Percentiles rank a stretch among this genome's conserved stretches.
phyloP scores from a whole-genome alignment of 2,888 invertebrate genomes.

The Gibbula magus region DNA sequence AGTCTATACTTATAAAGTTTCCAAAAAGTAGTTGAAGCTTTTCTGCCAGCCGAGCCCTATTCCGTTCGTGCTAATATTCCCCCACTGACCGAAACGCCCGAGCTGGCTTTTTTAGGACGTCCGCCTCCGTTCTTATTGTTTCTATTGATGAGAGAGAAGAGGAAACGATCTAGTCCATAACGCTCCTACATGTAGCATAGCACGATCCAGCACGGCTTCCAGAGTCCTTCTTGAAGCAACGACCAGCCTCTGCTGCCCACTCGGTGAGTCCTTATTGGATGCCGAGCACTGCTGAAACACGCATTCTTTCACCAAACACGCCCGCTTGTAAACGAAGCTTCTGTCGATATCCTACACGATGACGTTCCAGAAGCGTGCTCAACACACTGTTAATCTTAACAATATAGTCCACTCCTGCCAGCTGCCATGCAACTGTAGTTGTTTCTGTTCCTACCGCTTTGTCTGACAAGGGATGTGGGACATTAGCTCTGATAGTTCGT shows the following conservation, averaged over 20 bases:
- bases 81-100: background rate
- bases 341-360: background rate
- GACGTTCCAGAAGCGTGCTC: background rate
- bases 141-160: background rate
- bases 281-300: background rate
- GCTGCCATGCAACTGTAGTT: too few relatives aligned
- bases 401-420: too few relatives aligned
- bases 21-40: background rate
- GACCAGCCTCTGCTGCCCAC: background rate
- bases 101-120: background rate
- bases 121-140: background rate
- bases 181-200: background rate
- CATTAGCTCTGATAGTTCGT: too few relatives aligned
- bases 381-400: background rate
- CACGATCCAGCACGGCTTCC: background rate
- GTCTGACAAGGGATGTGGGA: too few relatives aligned
- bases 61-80: background rate
- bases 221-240: background rate
- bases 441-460: too few relatives aligned
- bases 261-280: background rate
- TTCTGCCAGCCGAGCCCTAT: conserved; percentile 3
- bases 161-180: background rate
- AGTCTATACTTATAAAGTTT: background rate
- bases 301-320: background rate
- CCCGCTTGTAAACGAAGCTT: background rate